Base-by-base conservation (phyloP, 2,113 vertebrate genomes). In the Rhombomys opimus region DNA sequence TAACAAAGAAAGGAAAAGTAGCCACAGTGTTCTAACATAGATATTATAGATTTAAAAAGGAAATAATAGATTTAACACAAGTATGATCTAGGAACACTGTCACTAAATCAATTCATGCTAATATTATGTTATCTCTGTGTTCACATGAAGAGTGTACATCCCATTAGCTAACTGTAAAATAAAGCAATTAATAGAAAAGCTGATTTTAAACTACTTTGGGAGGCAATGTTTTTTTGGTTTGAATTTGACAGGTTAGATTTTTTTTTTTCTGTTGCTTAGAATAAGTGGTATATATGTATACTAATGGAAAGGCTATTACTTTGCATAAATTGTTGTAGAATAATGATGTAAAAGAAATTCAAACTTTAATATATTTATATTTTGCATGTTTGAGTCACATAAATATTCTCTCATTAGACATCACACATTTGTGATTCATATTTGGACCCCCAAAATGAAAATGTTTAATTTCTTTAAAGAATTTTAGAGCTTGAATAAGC, bases 101-200 rank as follows among this genome's bases (percentile, higher is more conserved):
- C 13, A 22, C 18, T 88, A 18, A 88, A 32, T 57, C 27, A 70
- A 14, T 25, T 57, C 32, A 38, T 38, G 17, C 52, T 38, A 52
- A 52, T 10, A 59, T 57, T 38, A 38, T 38, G 57, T 73, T 3
- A 38, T 13, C 20, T 57, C 46, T 50, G 4, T 27, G 50, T 72
- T 72, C 63, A 41, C 46, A 41, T 67, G 46, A 95, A 93, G n/a
- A 61, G 75, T 23, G 59, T 65, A 57, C 12, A 18, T 80, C 11
- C 67, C 30, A 80, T 86, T 89, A 41, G 27, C 81, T 89, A 68
- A 46, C 75, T 94, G 27, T 89, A 41, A 27, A 54, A 22, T 87
- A 91, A 91, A 77, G 59, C 35, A 78, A 32, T 86, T 67, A 35
- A 80, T 61, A 92, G 41, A 95, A 88, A 92, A 85, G 54, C 22